These are phyloP conservation scores for Cotesia congregata DNA, from an alignment of 2,888 invertebrate species.

Conservation along the genomic window DNA sequence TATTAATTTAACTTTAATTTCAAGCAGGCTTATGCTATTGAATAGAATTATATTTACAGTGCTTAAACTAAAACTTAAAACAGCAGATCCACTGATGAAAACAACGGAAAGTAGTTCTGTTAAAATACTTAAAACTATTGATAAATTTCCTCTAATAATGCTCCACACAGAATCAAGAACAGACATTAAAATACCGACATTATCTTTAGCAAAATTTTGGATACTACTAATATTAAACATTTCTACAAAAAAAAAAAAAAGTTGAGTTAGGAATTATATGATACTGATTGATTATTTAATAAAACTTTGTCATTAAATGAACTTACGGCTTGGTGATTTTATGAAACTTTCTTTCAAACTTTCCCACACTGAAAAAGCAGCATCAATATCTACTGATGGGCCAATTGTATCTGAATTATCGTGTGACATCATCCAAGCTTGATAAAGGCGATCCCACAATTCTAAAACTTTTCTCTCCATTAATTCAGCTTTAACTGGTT, in stretches of 20 bases:
- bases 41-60: constrained; percentile 74
- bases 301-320: background rate
- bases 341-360: constrained; percentile 80
- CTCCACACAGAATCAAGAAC: constrained; percentile 90
- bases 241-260: constrained; percentile 72
- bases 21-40: background rate
- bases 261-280: constrained; percentile 52
- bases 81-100: constrained; percentile 90
- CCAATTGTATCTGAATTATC: constrained; percentile 74
- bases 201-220: constrained; percentile 88
- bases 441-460: constrained; percentile 94
- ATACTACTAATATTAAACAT: constrained; percentile 82
- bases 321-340: constrained; percentile 79
- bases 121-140: constrained; percentile 85
- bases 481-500: constrained; percentile 83
- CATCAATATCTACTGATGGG: constrained; percentile 81
- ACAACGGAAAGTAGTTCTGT: constrained; percentile 90
- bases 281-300: background rate
- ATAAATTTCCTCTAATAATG: constrained; percentile 93
- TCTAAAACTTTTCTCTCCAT: constrained; percentile 91
- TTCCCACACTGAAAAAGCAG: constrained; percentile 82
- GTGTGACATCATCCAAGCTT: constrained; percentile 88
- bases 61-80: constrained; percentile 88
- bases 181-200: constrained; percentile 89
- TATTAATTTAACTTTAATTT: constrained; percentile 9